These are phyloP conservation scores for Tachysurus vachellii DNA, from an alignment of 2,113 vertebrate species.

Conservation along the genomic window DNA sequence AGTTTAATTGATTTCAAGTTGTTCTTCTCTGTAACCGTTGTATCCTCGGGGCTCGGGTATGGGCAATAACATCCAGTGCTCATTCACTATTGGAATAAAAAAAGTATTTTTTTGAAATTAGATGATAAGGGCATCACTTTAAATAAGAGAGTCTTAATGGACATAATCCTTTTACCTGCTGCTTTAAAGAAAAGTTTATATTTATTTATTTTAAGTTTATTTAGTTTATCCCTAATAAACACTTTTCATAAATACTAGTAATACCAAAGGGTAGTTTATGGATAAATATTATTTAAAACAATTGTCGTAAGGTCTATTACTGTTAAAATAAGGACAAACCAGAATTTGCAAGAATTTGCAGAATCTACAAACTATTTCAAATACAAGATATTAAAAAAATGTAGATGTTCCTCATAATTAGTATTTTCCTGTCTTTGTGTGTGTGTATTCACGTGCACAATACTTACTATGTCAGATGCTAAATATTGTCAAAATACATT, in stretches of 20 bases:
- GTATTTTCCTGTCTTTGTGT: not conserved
- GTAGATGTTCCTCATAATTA: not conserved
- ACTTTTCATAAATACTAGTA: not conserved
- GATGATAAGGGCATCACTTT: not conserved
- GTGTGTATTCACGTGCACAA: not conserved
- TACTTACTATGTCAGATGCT: not conserved
- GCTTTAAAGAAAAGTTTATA: too few relatives aligned
- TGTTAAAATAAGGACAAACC: not conserved
- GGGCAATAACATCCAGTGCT: not conserved
- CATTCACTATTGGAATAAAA: not conserved
- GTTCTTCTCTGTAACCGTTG: not conserved
- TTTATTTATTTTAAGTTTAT: too few relatives aligned
- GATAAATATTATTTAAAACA: not conserved
- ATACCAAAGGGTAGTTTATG: not conserved
- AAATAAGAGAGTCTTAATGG: not conserved
- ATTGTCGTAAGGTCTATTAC: not conserved
- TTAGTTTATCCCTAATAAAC: not conserved
- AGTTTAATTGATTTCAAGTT: not conserved
- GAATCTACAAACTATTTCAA: not conserved
- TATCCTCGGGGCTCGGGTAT: not conserved
- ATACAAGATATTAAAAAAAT: not conserved
- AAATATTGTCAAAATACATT: not conserved
- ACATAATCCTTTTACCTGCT: not conserved
- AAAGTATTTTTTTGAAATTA: not conserved
- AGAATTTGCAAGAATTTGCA: not conserved